Percentiles rank a stretch among this genome's conserved stretches.
phyloP scores from a whole-genome alignment of 2,113 vertebrate species.

The Pluvialis apricaria region DNA sequence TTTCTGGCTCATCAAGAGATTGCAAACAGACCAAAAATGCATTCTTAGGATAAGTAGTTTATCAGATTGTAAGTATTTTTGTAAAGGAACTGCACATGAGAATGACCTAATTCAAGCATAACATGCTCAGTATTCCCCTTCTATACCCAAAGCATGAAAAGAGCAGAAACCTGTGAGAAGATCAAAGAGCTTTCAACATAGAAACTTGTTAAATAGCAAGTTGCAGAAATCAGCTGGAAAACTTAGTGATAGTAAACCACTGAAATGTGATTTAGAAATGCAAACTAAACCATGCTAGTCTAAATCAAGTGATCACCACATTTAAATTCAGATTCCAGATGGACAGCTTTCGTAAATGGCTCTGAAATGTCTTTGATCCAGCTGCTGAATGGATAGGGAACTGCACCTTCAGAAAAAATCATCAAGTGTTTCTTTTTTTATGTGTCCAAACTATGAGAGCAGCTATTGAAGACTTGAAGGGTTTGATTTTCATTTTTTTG shows the following conservation, averaged over 20 bases:
- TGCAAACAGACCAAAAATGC: conserved; percentile 3
- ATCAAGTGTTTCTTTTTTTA: accelerated
- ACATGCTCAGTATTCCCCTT: not conserved
- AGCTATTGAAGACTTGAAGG: not conserved
- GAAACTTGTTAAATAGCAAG: not conserved
- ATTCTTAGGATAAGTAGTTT: conserved; percentile 12
- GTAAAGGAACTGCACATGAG: not conserved
- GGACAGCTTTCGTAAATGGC: not conserved
- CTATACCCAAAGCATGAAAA: not conserved
- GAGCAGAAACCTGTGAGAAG: not conserved
- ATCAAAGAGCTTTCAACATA: not conserved
- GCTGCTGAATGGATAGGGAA: not conserved
- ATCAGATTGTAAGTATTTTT: conserved; percentile 2
- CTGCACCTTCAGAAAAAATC: not conserved
- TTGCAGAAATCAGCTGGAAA: not conserved
- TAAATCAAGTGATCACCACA: not conserved
- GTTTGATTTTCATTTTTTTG: not conserved
- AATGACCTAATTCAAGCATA: not conserved
- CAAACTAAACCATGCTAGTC: not conserved
- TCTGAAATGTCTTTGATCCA: not conserved
- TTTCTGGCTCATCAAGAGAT: not conserved
- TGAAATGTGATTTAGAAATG: not conserved
- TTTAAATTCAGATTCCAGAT: not conserved
- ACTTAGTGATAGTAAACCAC: not conserved
- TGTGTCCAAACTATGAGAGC: not conserved